Evolutionary conservation across 2,113 vertebrate species (phyloP), one percentile per base, ranked within the genome.

Genomic region (Mellivora capensis): DNA sequence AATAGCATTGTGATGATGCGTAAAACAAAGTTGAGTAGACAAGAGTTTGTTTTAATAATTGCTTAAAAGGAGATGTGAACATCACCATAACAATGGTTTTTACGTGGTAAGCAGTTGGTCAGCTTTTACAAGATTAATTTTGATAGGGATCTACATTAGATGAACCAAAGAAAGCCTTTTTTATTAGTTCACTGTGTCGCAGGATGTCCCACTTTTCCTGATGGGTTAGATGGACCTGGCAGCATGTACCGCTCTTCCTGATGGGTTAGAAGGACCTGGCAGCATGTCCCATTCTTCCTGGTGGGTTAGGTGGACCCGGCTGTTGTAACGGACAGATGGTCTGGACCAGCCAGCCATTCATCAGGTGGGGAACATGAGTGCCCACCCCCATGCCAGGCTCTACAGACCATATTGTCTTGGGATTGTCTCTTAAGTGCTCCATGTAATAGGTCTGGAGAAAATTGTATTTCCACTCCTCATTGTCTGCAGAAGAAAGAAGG

Each of bases 381-480:
- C 31, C 54, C 23, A 2, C n/a, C 44, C 27, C 13, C 8, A 2
- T 7, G 15, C 17, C 71, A 27, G 21, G 10, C 47, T 83, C 37
- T 3, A 1, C 15, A 52, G 7, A 47, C 11, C 1, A 0, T 5
- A 17, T 57, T 2, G 13, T 49, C 34, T 20, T 31, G 9, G 91
- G 27, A 29, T 77, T 15, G 13, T 31, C 34, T 34, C 74, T 1
- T 47, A 44, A 25, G 17, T 34, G 2, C 25, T 34, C 20, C 0
- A 2, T 84, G 81, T 87, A 6, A 15, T 61, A 12, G 52, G 44
- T 89, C 52, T 80, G 37, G 37, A 84, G 86, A 42, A 94, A 69
- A 87, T 67, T 25, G 2, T 76, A 13, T 87, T 95, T 87, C 25
- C 15, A 3, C 71, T 64, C 29, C 29, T 91, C 7, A 2, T 76